A percentile compares a stretch with the other conserved stretches of the same genome.
Conservation (phyloP, 2,797 vertebrate species). For the Dendrocincla tyrannina region DNA sequence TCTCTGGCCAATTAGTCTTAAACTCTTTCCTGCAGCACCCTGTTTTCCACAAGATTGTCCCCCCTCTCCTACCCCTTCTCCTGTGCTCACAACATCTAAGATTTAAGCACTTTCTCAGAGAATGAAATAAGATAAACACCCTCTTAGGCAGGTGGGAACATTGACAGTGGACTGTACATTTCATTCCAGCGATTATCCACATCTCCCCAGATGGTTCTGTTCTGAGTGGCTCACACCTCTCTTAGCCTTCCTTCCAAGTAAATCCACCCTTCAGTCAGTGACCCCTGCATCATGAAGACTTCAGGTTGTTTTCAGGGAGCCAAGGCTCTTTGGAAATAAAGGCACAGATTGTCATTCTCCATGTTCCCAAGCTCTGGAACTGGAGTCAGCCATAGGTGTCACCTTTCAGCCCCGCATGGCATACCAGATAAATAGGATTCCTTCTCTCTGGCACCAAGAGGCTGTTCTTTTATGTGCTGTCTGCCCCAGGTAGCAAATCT, state of each 20-base stretch:
- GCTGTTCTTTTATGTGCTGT: not conserved
- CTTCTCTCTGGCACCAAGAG: not conserved
- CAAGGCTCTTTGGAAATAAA: not conserved
- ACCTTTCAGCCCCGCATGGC: not conserved
- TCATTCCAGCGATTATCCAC: accelerated
- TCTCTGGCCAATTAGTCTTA: not conserved
- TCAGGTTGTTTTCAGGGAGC: not conserved
- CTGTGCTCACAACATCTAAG: not conserved
- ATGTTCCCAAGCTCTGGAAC: not conserved
- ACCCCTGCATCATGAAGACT: not conserved
- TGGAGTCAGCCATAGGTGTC: not conserved
- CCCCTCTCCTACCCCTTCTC: not conserved
- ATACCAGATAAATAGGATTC: not conserved
- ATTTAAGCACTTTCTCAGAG: not conserved
- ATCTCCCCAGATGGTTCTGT: not conserved
- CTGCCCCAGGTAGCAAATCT: not conserved
- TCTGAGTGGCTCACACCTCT: not conserved
- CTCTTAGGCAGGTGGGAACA: not conserved
- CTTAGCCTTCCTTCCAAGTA: not conserved
- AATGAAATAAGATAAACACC: not conserved
- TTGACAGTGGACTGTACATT: not conserved
- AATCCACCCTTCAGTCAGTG: not conserved
- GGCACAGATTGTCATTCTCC: not conserved
- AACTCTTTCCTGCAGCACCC: not conserved
- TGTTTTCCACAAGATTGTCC: not conserved